These are phyloP conservation scores for Amaurobius ferox DNA, from an alignment of 2,888 invertebrate genomes.

Conservation along the genomic window DNA sequence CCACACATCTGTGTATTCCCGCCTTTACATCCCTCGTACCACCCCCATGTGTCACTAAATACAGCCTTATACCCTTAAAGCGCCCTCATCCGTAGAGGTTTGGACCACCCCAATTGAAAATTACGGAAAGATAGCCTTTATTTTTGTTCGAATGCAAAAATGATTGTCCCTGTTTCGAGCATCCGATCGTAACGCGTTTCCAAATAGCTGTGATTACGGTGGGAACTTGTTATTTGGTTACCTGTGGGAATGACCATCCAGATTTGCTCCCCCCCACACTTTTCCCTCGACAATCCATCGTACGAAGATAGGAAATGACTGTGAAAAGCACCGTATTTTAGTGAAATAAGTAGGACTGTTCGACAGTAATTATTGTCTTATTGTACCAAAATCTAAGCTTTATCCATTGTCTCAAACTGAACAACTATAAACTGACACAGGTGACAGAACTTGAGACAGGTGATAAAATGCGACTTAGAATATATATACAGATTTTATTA, in stretches of 20 bases:
- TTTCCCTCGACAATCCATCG: too few relatives aligned
- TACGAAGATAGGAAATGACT: too few relatives aligned
- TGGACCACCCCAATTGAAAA: conserved; percentile 40
- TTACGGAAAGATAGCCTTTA: conserved; percentile 6
- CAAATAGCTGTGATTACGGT: conserved; percentile 7
- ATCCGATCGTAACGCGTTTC: conserved; percentile 2
- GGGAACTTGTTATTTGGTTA: neutral
- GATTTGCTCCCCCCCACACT: neutral
- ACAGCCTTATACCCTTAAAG: conserved; percentile 19
- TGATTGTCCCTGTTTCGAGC: neutral
- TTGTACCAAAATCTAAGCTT: too few relatives aligned
- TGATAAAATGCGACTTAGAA: too few relatives aligned
- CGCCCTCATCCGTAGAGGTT: conserved; percentile 28
- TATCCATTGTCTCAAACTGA: too few relatives aligned
- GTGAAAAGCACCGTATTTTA: too few relatives aligned
- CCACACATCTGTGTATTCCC: conserved; percentile 1
- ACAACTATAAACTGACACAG: too few relatives aligned
- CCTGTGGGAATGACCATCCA: neutral
- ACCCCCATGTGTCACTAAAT: conserved; percentile 24
- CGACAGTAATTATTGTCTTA: too few relatives aligned
- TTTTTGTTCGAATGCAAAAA: neutral
- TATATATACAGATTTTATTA: too few relatives aligned
- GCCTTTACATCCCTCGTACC: conserved; percentile 6
- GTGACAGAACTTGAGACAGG: too few relatives aligned
- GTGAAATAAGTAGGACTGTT: too few relatives aligned